Evolutionary conservation across 2,888 invertebrate genomes (phyloP), one percentile per base, ranked within the genome.

Genomic region (Campoletis raptor): DNA sequence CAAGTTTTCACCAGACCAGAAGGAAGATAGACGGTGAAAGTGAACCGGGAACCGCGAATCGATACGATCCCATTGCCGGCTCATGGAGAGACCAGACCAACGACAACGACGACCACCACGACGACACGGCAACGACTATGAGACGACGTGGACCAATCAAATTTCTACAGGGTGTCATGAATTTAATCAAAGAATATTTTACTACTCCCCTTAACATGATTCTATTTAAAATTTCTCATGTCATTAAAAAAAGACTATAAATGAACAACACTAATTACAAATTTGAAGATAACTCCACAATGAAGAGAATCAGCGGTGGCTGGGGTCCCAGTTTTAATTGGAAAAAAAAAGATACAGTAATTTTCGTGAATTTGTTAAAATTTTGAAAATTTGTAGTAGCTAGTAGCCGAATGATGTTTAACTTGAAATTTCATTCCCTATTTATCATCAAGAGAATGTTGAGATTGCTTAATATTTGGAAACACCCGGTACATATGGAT

Each of bases 21-120:
- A 40, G 30, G 64, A 8, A 24, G 5, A 21, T 12, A 66, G 12
- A 54, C 36, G 45, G 40, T 57, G 18, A 77, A 45, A 37, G 15
- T 54, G 37, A 45, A 61, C 54, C 24, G 64, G 37, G 36, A 72
- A 54, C 72, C 67, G 67, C 67, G 73, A 77, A 81, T 85, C 85
- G 85, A 85, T 85, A 73, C 66, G 67, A 69, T 73, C 54, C 81
- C 77, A 67, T 81, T 67, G 81, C 73, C 67, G 80, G 37, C 57
- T 81, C 81, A 73, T 81, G 15, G 72, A 57, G 77, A 61, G 81
- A 67, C 66, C 52, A 52, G 67, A 57, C 66, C 48, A 77, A 83
- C 67, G 61, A 72, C 54, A 70, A 77, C 54, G 66, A 37, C 30
- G 57, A n/a, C n/a, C n/a, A 67, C 66, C 64, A 30, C 45, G 66